phyloP scores from a whole-genome alignment of 2,888 invertebrate genomes.

The Morpho helenor region DNA sequence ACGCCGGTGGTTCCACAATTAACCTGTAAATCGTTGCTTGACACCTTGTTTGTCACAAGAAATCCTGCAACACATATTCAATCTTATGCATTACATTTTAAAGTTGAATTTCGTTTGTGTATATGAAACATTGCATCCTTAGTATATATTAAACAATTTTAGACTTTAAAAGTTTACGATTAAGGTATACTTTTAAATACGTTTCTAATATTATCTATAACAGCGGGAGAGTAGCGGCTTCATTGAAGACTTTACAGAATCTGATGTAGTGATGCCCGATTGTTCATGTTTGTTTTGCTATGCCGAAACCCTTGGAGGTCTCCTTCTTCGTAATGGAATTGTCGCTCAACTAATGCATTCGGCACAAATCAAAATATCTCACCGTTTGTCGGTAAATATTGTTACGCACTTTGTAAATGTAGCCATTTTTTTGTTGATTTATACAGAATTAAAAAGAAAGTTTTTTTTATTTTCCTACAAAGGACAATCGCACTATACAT shows the following conservation, averaged over 20 bases:
- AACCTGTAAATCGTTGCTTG: conserved; percentile 60
- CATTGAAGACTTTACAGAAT: conserved; percentile 59
- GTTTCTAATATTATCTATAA: conserved; percentile 22
- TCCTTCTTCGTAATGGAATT: conserved; percentile 53
- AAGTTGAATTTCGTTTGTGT: conserved; percentile 20
- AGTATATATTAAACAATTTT: background rate
- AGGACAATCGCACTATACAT: no score
- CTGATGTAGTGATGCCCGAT: conserved; percentile 39
- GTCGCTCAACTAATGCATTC: background rate
- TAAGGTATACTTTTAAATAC: conserved; percentile 4
- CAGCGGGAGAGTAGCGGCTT: conserved; percentile 53
- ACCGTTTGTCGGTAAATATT: conserved; percentile 6
- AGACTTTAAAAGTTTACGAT: fast-evolving
- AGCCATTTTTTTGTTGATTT: no score
- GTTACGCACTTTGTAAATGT: background rate
- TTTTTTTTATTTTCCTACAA: no score
- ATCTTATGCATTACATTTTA: conserved; percentile 3
- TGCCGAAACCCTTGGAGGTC: conserved; percentile 55
- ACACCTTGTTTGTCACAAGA: conserved; percentile 43
- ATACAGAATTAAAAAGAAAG: no score
- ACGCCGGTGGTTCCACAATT: conserved; percentile 55
- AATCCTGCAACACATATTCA: conserved; percentile 20
- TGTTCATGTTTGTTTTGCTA: conserved; percentile 38
- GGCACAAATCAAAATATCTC: conserved; percentile 4
- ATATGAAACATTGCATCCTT: background rate